Evolutionary conservation across 2,113 vertebrate genomes (phyloP), one percentile per base, ranked within the genome.

Genomic region (Dromiciops gliroides): DNA sequence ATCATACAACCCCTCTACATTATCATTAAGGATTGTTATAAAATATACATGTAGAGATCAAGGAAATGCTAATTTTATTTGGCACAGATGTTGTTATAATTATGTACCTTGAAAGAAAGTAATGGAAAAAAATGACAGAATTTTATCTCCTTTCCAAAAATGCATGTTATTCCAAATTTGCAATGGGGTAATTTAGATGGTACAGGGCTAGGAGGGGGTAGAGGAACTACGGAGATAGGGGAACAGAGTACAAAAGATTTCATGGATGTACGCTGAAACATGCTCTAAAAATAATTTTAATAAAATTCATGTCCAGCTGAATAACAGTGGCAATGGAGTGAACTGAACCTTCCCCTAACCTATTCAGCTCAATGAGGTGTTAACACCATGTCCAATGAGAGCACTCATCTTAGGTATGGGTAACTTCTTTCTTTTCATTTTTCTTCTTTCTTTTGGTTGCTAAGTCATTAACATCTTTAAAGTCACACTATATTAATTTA

Each of bases 311-410:
- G 60, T 92, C 25, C 49, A 94, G 89, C 91, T 92, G 94, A 95
- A 95, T 94, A 96, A 91, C 25, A 93, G 60, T 51, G 75, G 90
- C 94, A 96, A 48, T 93, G 95, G 94, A 95, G 93, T 94, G 95
- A 97, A 96, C 92, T 97, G 94, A 96, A 48, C 92, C 92, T 96
- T 95, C 49, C 16, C 67, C 75, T 95, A 96, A 94, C 48, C 89
- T 67, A 83, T 49, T 96, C 95, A 97, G 50, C 47, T 97, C 90
- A 97, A 95, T 97, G 96, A 96, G 50, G 60, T 92, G 90, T 94
- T 90, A 92, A 95, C 53, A n/a, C 53, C 92, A 91, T 8, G 48
- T 89, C 93, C 91, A 94, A 60, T 83, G 92, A 26, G 37, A 95
- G 12, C 90, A 91, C 19, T 22, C 12, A 26, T 89, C 67, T 94